Evolutionary conservation across 2,113 vertebrate genomes (phyloP), one percentile per base, ranked within the genome.

Genomic region (Myocastor coypus): DNA sequence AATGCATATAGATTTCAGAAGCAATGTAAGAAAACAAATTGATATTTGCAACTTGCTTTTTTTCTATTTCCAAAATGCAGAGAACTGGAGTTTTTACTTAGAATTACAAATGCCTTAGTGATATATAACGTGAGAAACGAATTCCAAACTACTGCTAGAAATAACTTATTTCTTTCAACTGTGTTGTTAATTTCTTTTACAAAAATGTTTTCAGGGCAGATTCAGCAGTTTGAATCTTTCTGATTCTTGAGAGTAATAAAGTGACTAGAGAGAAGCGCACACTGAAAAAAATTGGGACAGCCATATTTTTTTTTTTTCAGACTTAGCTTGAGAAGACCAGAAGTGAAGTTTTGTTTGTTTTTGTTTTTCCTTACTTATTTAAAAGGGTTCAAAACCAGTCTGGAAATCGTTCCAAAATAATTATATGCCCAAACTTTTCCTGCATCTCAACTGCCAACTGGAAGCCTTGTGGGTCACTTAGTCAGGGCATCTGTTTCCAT

Each of bases 331-430:
- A 52, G 7, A 87, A n/a, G 40, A 78, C 11, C 26, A 77, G 24
- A 87, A 91, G 11, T 71, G 16, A 96, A 85, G 64, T 81, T 16
- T 57, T 57, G 46, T 19, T 57, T 57, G 55, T 57, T 57, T 57
- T 57, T 5, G 14, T 14, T 55, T 55, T 57, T 22, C 14, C 63
- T 94, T 73, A 88, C 83, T 17, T 91, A n/a, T 85, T 55, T 75
- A 40, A 78, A 20, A 81, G 26, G n/a, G 52, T 71, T 93, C 81
- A 94, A 92, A 84, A 69, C 59, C 17, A 50, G n/a, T 40, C 77
- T 97, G 83, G 52, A 69, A 89, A 68, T 71, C 64, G 91, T 87
- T 95, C 46, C 37, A 86, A 89, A 93, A 63, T 77, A 85, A 95
- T 97, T 93, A 78, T 71, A 69, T 78, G 89, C 46, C 77, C 93